These are phyloP conservation scores for Actinia tenebrosa DNA, from an alignment of 64 coral and sea anemone species.

Conservation along the genomic window DNA sequence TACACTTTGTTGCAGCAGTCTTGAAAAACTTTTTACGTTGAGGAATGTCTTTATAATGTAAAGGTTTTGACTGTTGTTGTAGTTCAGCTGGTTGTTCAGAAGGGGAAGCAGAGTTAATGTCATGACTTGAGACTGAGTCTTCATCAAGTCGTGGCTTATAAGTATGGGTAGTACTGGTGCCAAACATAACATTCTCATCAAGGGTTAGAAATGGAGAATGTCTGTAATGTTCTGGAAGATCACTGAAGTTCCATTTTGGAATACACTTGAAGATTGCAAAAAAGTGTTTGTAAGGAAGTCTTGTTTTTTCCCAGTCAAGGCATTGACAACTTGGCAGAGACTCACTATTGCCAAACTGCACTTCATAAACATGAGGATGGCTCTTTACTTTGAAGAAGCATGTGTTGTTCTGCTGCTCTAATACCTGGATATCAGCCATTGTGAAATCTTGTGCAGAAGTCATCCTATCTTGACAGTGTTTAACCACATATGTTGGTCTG, in stretches of 20 bases:
- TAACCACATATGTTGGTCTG: conserved; percentile 17
- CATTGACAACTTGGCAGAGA: conserved; percentile 38
- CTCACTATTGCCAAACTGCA: conserved; percentile 26
- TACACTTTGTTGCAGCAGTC: not conserved
- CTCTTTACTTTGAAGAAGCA: conserved; percentile 24
- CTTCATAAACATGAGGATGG: no score
- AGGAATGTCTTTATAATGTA: not conserved
- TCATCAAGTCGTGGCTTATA: not conserved
- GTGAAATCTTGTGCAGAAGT: not conserved
- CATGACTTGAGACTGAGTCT: not conserved
- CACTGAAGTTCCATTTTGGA: conserved; percentile 23
- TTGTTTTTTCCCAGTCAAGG: conserved; percentile 30
- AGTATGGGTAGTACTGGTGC: not conserved
- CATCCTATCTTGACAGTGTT: conserved; percentile 4
- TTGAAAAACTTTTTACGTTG: not conserved
- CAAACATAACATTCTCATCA: conserved; percentile 22
- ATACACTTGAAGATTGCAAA: conserved; percentile 39
- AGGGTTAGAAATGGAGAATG: conserved; percentile 39
- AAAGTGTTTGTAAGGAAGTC: conserved; percentile 52
- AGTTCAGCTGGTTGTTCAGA: not conserved
- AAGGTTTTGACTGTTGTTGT: not conserved
- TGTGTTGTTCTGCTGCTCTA: not conserved
- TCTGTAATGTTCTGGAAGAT: conserved; percentile 24
- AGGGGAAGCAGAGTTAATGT: not conserved
- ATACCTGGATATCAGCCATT: not conserved